These are phyloP conservation scores for Conomelus anceps DNA, from an alignment of 2,888 invertebrate genomes.

Conservation along the genomic window DNA sequence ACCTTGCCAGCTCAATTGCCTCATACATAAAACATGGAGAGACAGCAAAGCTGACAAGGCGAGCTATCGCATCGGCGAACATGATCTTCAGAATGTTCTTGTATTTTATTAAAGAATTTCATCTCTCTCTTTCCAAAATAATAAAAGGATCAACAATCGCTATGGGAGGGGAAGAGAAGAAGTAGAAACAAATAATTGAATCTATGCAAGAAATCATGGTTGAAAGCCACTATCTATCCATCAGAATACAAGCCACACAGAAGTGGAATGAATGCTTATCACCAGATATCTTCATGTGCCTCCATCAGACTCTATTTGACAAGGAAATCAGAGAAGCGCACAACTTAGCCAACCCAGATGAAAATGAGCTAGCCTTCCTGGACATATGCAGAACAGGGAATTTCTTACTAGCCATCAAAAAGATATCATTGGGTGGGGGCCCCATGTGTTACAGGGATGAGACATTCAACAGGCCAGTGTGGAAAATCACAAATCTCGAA, in stretches of 20 bases:
- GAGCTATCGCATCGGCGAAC: conserved; percentile 23
- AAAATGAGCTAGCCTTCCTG: not conserved
- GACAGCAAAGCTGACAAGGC: conserved; percentile 2
- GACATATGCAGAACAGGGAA: not conserved
- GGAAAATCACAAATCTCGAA: not conserved
- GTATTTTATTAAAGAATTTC: conserved; percentile 23
- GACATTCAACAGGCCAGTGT: not conserved
- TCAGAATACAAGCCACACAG: conserved; percentile 35
- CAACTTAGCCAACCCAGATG: not conserved
- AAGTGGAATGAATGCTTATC: conserved; percentile 38
- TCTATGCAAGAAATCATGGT: conserved; percentile 15
- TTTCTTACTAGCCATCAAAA: not conserved
- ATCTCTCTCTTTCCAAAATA: conserved; percentile 23
- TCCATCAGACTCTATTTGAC: conserved; percentile 30
- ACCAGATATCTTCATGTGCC: conserved; percentile 32
- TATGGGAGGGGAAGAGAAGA: conserved; percentile 37
- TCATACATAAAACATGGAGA: conserved; percentile 22
- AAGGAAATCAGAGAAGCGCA: not conserved
- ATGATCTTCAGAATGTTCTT: conserved; percentile 16
- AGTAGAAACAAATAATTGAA: conserved; percentile 32
- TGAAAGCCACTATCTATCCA: not conserved
- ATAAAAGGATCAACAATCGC: conserved; percentile 35
- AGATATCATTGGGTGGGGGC: not conserved
- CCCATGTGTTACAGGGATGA: not conserved
- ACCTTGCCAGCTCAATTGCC: conserved; percentile 12